phyloP scores from a whole-genome alignment of 35 echinoderm and acorn worm species.

The Apostichopus californicus region DNA sequence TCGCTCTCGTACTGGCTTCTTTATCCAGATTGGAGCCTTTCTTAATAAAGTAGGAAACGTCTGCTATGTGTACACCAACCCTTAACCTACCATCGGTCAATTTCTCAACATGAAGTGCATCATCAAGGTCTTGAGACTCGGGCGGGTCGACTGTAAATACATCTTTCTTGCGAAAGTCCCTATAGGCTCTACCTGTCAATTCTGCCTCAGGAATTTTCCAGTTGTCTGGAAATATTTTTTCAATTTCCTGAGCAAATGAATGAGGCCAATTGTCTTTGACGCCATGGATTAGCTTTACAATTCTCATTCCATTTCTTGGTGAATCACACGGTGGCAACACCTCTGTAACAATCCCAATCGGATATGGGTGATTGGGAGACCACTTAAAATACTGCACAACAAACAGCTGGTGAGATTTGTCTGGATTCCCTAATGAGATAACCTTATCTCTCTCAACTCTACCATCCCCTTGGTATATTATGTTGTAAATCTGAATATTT shows the following conservation, averaged over 20 bases:
- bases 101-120: background rate
- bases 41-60: background rate
- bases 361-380: slow-evolving; percentile 61
- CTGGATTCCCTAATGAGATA: slow-evolving; percentile 55
- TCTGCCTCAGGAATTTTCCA: slow-evolving; percentile 80
- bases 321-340: slow-evolving; percentile 28
- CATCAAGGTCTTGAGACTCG: no score
- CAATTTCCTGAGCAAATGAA: slow-evolving; percentile 47
- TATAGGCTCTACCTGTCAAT: slow-evolving; percentile 45
- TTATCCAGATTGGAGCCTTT: no score
- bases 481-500: slow-evolving; percentile 30
- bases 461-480: slow-evolving; percentile 31
- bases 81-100: no score
- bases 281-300: slow-evolving; percentile 77
- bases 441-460: slow-evolving; percentile 31
- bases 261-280: slow-evolving; percentile 68
- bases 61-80: no score
- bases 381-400: slow-evolving; percentile 82
- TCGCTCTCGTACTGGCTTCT: background rate
- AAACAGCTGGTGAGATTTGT: slow-evolving; percentile 76
- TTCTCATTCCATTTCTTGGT: slow-evolving; percentile 51
- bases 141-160: no score
- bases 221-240: slow-evolving; percentile 53
- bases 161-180: slow-evolving; percentile 37
- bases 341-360: slow-evolving; percentile 66